Evolutionary conservation across 1,140 invertebrate genomes (phyloP).

Genomic region (Neodiprion virginianus): DNA sequence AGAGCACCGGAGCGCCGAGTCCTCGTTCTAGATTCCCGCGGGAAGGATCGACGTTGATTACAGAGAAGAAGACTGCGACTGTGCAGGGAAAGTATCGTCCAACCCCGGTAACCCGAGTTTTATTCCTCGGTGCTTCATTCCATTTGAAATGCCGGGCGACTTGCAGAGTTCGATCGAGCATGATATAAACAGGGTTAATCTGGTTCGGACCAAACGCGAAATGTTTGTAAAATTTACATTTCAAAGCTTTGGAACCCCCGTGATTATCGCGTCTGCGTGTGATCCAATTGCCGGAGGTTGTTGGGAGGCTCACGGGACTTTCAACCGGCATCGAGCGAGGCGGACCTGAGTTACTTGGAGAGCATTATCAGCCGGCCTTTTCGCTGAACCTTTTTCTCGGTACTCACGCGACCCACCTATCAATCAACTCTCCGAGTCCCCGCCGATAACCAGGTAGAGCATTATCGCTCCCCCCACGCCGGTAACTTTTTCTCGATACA

Average conservation of each 20-base stretch:
- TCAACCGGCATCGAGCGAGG: background rate
- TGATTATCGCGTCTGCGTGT: background rate
- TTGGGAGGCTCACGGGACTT: background rate
- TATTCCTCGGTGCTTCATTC: background rate
- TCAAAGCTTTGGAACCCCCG: constrained; percentile 26
- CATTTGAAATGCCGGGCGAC: background rate
- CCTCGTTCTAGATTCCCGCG: background rate
- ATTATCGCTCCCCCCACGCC: background rate
- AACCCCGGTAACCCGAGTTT: background rate
- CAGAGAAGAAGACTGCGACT: background rate
- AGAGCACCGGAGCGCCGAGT: background rate
- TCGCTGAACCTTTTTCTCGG: constrained; percentile 30
- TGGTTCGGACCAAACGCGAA: background rate
- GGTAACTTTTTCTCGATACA: constrained; percentile 5
- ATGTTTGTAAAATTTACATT: constrained; percentile 35
- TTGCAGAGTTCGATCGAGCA: background rate
- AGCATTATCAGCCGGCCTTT: constrained; percentile 4
- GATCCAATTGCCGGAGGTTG: background rate
- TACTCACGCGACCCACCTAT: constrained; percentile 34
- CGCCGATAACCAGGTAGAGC: background rate
- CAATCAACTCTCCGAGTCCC: constrained; percentile 32
- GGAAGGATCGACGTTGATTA: background rate
- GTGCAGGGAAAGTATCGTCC: background rate
- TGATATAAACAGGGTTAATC: background rate
- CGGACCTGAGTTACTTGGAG: constrained; percentile 5